Percentiles rank a stretch among this genome's conserved stretches.
These are phyloP conservation scores for Galerucella pusilla DNA, from an alignment of 2,888 invertebrate genomes.

Conservation along the genomic window DNA sequence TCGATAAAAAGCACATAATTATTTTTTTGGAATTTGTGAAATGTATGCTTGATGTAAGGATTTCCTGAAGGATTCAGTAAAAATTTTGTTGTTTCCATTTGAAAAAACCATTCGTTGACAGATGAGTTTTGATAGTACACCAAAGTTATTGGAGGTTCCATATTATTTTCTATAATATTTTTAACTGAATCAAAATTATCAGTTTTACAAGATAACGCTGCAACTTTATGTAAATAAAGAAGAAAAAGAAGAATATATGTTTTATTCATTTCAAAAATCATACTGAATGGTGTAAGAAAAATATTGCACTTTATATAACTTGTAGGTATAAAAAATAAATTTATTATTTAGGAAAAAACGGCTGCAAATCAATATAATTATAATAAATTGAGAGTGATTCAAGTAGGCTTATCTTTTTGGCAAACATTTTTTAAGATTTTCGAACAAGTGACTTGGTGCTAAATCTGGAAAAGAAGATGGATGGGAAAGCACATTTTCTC, in stretches of 20 bases:
- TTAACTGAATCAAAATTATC: neutral
- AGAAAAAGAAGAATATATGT: neutral
- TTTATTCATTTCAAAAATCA: neutral
- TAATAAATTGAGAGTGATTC: neutral
- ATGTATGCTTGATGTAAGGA: neutral
- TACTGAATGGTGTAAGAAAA: neutral
- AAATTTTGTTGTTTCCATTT: neutral
- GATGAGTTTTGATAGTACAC: constrained; percentile 1
- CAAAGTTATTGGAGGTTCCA: constrained; percentile 13
- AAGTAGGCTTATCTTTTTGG: neutral
- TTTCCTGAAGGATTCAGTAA: neutral
- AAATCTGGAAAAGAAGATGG: too few relatives aligned
- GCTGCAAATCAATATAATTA: neutral
- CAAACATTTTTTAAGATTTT: too few relatives aligned
- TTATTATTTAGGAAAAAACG: neutral
- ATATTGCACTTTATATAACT: neutral
- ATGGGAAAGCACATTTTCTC: too few relatives aligned
- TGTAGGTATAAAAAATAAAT: neutral
- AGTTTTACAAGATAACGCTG: neutral
- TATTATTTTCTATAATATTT: constrained; percentile 5
- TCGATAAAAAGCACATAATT: constrained; percentile 19
- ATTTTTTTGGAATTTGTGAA: neutral
- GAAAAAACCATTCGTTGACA: constrained; percentile 9
- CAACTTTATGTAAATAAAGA: neutral
- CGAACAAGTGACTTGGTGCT: too few relatives aligned